A percentile compares a stretch with the other conserved stretches of the same genome.
These are phyloP conservation scores for Fulmarus glacialis DNA, from an alignment of 2,113 vertebrate genomes.

Conservation along the genomic window DNA sequence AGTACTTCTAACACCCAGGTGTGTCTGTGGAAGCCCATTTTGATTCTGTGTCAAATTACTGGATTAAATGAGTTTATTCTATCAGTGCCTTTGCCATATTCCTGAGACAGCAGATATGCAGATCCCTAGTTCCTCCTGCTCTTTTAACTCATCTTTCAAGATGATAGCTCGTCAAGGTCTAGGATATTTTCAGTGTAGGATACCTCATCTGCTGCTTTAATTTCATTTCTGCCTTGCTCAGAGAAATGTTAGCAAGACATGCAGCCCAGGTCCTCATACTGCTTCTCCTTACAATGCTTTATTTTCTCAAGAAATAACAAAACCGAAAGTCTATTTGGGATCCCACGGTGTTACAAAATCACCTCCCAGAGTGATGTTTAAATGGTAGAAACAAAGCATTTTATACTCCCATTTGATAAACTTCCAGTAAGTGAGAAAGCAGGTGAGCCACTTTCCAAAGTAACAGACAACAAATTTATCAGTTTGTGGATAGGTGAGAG, in stretches of 20 bases:
- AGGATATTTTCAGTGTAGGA: background rate
- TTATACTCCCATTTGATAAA: background rate
- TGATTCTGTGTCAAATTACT: constrained; percentile 56
- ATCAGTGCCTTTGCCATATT: background rate
- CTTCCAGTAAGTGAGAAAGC: background rate
- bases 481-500: background rate
- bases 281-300: background rate
- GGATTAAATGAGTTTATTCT: constrained; percentile 54
- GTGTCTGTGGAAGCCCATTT: constrained; percentile 50
- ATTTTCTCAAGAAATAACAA: background rate
- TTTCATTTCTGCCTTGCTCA: background rate
- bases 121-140: background rate
- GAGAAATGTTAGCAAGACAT: background rate
- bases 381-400: background rate
- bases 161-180: background rate
- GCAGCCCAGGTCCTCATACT: background rate
- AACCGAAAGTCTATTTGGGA: background rate
- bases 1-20: constrained; percentile 55
- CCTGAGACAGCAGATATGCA: constrained; percentile 56
- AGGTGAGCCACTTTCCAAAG: background rate
- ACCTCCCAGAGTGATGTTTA: background rate
- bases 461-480: constrained; percentile 9
- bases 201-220: background rate
- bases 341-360: background rate
- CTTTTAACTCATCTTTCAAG: background rate